phyloP scores from a whole-genome alignment of 2,113 vertebrate genomes.

The Gymnocephalus cernua region DNA sequence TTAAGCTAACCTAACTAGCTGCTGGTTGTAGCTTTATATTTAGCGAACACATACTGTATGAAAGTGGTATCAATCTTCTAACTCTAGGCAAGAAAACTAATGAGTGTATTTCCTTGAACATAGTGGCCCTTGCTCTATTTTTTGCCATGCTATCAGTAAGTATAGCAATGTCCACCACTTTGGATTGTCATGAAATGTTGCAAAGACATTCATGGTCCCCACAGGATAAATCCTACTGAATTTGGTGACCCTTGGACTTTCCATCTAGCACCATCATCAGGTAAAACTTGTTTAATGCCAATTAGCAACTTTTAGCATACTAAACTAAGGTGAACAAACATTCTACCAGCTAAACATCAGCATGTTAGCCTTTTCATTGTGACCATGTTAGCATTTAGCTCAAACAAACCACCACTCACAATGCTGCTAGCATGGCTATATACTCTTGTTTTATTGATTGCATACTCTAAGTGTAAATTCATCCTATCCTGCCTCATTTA shows the following conservation, averaged over 20 bases:
- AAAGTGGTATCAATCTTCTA: background rate
- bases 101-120: background rate
- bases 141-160: background rate
- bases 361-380: background rate
- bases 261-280: too few relatives aligned
- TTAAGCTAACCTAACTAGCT: background rate
- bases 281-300: too few relatives aligned
- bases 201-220: background rate
- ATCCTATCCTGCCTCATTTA: background rate
- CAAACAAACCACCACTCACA: background rate
- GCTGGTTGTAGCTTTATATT: background rate
- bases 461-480: background rate
- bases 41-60: background rate
- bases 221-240: too few relatives aligned
- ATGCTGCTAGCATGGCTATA: background rate
- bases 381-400: background rate
- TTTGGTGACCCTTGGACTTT: too few relatives aligned
- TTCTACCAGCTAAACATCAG: too few relatives aligned
- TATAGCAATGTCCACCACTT: background rate
- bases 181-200: background rate
- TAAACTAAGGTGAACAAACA: background rate
- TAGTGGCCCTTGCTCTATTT: background rate
- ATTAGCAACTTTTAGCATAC: background rate
- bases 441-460: too few relatives aligned
- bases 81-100: background rate